Evolutionary conservation across 2,113 vertebrate genomes (phyloP).

Genomic region (Chaetops frenatus): DNA sequence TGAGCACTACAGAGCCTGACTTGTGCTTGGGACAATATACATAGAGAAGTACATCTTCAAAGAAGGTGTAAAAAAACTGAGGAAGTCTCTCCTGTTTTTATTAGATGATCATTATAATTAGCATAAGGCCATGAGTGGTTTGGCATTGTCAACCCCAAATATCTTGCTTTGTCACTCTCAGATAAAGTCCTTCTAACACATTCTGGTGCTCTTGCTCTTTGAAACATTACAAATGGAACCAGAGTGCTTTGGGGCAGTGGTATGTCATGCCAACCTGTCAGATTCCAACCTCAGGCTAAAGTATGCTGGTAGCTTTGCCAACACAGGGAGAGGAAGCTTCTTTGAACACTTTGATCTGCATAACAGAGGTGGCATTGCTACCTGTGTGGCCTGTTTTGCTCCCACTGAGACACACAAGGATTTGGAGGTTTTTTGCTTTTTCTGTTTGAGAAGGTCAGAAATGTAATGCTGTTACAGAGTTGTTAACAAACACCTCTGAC

Average conservation of each 20-base stretch:
- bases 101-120: neutral
- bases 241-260: neutral
- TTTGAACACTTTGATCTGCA: neutral
- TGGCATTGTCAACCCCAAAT: neutral
- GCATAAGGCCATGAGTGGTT: neutral
- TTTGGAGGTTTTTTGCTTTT: neutral
- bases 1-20: neutral
- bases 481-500: neutral
- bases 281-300: slow-evolving; percentile 9
- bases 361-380: neutral
- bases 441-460: neutral
- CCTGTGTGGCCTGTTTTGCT: slow-evolving; percentile 45
- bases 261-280: slow-evolving; percentile 42
- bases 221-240: neutral
- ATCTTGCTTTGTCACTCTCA: neutral
- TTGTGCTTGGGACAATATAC: neutral
- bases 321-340: slow-evolving; percentile 15
- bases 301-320: slow-evolving; percentile 44
- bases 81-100: neutral
- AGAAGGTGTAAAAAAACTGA: neutral
- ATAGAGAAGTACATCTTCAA: neutral
- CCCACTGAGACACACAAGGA: neutral
- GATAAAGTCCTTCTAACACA: neutral
- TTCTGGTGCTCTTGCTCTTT: neutral
- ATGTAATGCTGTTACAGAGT: neutral